Evolutionary conservation across 2,888 invertebrate species (phyloP).

Genomic region (Lordiphosa fenestrarum): DNA sequence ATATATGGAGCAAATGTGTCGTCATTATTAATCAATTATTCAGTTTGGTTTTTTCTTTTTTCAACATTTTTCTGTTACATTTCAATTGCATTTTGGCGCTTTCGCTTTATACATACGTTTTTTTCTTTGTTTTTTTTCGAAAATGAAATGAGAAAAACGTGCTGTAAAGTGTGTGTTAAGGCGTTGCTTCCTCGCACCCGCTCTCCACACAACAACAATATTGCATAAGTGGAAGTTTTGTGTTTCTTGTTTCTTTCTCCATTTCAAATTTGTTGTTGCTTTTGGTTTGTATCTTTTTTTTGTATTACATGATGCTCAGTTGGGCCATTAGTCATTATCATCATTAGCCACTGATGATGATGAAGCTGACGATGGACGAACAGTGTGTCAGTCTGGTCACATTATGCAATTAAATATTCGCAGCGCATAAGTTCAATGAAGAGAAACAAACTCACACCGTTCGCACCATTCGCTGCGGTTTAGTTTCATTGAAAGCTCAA

Average conservation of each 20-base stretch:
- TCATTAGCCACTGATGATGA: conserved; percentile 18
- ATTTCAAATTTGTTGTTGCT: conserved; percentile 16
- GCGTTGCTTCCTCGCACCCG: conserved; percentile 10
- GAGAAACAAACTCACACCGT: conserved; percentile 1
- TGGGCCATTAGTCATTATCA: conserved; percentile 35
- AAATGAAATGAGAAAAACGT: conserved; percentile 18
- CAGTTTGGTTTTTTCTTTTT: conserved; percentile 16
- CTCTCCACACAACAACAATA: conserved; percentile 1
- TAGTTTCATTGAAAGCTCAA: conserved; percentile 38
- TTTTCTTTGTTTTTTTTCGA: too few species aligned
- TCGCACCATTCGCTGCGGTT: conserved; percentile 21
- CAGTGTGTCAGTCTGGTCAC: conserved; percentile 27
- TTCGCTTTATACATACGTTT: conserved; percentile 41
- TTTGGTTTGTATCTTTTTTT: conserved; percentile 16
- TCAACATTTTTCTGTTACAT: conserved; percentile 45
- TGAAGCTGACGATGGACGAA: conserved; percentile 23
- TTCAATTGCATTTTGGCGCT: conserved; percentile 57
- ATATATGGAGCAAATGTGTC: too few species aligned
- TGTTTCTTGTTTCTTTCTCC: conserved; percentile 6
- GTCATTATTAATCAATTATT: conserved; percentile 7
- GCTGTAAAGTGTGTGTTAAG: conserved; percentile 24
- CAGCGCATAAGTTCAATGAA: conserved; percentile 21
- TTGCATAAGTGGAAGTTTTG: conserved; percentile 54
- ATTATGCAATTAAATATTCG: conserved; percentile 43
- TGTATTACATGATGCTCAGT: conserved; percentile 39